Evolutionary conservation across 2,113 vertebrate genomes (phyloP).

Genomic region (Bubo bubo): DNA sequence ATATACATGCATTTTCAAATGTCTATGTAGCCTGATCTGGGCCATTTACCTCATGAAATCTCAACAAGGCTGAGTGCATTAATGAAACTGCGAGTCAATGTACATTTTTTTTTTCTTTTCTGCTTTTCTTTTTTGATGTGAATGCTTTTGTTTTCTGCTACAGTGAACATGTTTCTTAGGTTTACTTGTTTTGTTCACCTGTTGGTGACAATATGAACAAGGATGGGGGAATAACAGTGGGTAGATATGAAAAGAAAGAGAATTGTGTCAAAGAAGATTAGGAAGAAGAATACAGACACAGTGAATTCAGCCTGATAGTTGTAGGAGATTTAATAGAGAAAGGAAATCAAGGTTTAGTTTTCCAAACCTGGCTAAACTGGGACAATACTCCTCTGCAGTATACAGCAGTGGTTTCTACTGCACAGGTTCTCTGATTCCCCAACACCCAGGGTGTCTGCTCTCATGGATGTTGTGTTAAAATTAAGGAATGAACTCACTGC

Average conservation of each 20-base stretch:
- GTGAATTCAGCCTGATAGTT: slow-evolving; percentile 15
- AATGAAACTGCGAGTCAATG: slow-evolving; percentile 3
- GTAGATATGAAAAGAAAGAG: not conserved
- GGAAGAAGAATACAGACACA: not conserved
- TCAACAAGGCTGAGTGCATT: not conserved
- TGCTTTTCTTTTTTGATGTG: not conserved
- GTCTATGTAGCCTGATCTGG: slow-evolving; percentile 41
- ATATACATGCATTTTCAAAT: slow-evolving; percentile 38
- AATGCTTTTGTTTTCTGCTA: slow-evolving; percentile 34
- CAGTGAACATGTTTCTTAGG: slow-evolving; percentile 7
- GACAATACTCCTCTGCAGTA: not conserved
- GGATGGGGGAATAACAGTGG: not conserved
- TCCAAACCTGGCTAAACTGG: not conserved
- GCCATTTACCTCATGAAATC: slow-evolving; percentile 29
- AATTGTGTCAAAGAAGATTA: slow-evolving; percentile 34
- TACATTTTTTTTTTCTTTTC: not conserved
- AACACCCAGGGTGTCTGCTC: rapidly evolving
- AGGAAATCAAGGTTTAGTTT: not conserved
- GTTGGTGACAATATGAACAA: not conserved
- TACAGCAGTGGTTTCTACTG: not conserved
- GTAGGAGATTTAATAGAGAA: slow-evolving; percentile 30
- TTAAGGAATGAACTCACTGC: not conserved
- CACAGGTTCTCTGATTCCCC: not conserved
- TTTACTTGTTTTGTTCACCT: slow-evolving; percentile 34
- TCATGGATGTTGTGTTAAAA: not conserved